Evolutionary conservation across 2,797 vertebrate species (phyloP).

Genomic region (Chaenodraco wilsoni): DNA sequence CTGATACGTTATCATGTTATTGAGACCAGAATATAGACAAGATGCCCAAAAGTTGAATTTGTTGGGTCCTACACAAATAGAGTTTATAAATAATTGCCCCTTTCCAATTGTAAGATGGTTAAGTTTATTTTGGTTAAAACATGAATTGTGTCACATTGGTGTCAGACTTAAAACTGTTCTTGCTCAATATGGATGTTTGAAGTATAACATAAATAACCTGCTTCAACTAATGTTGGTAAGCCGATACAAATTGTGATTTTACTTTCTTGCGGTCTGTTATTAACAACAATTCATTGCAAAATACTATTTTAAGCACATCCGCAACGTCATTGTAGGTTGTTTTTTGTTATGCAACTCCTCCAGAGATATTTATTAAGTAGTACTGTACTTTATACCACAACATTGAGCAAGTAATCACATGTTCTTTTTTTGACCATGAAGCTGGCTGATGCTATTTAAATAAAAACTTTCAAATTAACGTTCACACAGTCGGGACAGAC

Average conservation of each 20-base stretch:
- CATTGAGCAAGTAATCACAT: neutral
- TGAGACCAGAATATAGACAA: neutral
- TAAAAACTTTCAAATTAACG: neutral
- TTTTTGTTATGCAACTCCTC: neutral
- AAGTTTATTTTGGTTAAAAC: neutral
- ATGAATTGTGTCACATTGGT: neutral
- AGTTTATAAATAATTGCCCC: neutral
- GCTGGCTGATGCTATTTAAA: neutral
- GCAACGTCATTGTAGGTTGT: neutral
- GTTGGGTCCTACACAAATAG: neutral
- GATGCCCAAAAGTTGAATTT: neutral
- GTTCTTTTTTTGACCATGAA: neutral
- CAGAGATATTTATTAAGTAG: neutral
- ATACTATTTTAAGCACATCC: neutral
- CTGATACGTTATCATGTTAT: slow-evolving; percentile 1
- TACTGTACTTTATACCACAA: neutral
- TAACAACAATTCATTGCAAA: no score
- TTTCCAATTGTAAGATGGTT: neutral
- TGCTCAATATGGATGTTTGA: neutral
- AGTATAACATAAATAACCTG: neutral
- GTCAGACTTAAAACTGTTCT: neutral
- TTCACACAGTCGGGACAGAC: neutral
- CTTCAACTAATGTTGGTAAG: slow-evolving; percentile 1
- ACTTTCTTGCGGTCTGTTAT: neutral
- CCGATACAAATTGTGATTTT: slow-evolving; percentile 2